Evolutionary conservation across 2,113 vertebrate species (phyloP), one percentile per base, ranked within the genome.

Genomic region (Thryonomys swinderianus): DNA sequence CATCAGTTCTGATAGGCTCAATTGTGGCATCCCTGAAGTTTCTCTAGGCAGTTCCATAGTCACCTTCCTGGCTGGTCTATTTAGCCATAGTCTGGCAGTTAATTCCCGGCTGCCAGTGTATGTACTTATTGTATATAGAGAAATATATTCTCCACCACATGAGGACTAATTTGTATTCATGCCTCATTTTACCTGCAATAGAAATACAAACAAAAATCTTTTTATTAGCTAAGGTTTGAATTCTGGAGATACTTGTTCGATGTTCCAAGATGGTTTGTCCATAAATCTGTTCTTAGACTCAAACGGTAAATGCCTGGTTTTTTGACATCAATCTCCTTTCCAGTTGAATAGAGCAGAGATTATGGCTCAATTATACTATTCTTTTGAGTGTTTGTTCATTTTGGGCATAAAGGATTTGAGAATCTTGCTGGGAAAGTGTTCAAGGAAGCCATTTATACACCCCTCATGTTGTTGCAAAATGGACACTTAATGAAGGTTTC

Each of bases 371-470:
- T 79, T 12, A 61, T 11, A 17, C 51, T 55, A 23, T 80, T 90
- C 80, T 86, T 81, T 80, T 48, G 8, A 71, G 30, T 85, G 57
- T 76, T 71, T 48, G 21, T 53, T 69, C 53, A 59, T 88, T 95
- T 88, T 69, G 93, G 95, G 79, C 21, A 53, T 45, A 86, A 80
- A 83, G 45, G 37, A 71, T 61, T 94, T 88, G 30, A 92, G 27
- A 90, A 62, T 51, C 37, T 91, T 92, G 55, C 67, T 69, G 57
- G 55, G 51, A 88, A 96, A 95, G 18, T 48, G 34, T 21, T 91
- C n/a, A 66, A 42, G 13, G 76, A 73, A 93, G 9, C 40, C 76
- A 51, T 51, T 45, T 27, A 16, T 18, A 7, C 57, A 18, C 45
- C 27, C 59, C 20, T 55, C 9, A 45, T 45, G 64, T 10, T 0